A percentile compares a stretch with the other conserved stretches of the same genome.
These are phyloP conservation scores for Embidobia sp. DNA, from an alignment of 2,888 invertebrate genomes.

Conservation along the genomic window DNA sequence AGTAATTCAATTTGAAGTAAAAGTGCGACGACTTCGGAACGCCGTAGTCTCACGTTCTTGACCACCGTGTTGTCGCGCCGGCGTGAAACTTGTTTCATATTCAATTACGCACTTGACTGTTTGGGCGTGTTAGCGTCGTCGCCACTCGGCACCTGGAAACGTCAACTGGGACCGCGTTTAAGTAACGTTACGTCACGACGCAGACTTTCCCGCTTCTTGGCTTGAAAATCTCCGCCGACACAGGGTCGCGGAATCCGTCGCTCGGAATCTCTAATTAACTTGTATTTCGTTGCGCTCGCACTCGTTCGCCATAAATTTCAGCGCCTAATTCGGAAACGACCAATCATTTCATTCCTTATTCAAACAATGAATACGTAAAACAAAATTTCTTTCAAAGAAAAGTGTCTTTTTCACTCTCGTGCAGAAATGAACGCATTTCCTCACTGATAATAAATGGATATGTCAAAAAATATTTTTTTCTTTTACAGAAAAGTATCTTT, in stretches of 20 bases:
- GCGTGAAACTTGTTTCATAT: conserved; percentile 53
- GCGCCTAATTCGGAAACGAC: too few relatives aligned
- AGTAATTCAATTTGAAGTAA: conserved; percentile 8
- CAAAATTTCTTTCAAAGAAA: too few relatives aligned
- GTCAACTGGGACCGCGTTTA: conserved; percentile 23
- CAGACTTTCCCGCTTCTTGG: conserved; percentile 12
- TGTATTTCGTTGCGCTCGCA: conserved; percentile 14
- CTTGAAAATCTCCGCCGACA: conserved; percentile 10
- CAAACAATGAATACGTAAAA: too few relatives aligned
- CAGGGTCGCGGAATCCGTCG: neutral
- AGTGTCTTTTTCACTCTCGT: too few relatives aligned
- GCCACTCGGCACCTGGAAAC: conserved; percentile 51
- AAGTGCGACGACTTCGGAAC: conserved; percentile 13
- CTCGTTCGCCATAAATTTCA: too few relatives aligned
- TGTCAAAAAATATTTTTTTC: too few relatives aligned
- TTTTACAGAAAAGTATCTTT: too few relatives aligned
- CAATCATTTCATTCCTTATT: too few relatives aligned
- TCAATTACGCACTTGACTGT: conserved; percentile 57
- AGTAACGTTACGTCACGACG: conserved; percentile 37
- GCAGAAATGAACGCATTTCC: too few relatives aligned
- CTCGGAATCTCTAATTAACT: conserved; percentile 35
- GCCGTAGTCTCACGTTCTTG: conserved; percentile 31
- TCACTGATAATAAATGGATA: too few relatives aligned
- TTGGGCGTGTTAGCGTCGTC: conserved; percentile 46
- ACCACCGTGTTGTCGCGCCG: conserved; percentile 17